Base-by-base conservation (phyloP, 1,140 invertebrate species). In the Drosophila sulfurigaster region DNA sequence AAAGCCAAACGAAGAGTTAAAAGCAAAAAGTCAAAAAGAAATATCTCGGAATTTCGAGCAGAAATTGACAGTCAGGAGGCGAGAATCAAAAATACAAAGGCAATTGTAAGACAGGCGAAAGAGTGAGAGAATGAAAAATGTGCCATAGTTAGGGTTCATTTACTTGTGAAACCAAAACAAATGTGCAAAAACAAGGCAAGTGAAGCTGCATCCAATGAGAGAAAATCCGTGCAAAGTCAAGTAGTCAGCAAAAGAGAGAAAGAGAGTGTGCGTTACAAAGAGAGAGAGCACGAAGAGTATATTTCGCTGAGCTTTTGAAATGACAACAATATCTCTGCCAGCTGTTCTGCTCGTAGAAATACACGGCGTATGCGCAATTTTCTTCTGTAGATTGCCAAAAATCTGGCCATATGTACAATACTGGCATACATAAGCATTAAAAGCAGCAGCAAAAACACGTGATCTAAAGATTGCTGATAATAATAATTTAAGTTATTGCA, bases 141-240 rank as follows among this genome's bases (percentile, higher is more conserved):
- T 69, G 69, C 57, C 51, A 59, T 32, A 77, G 35, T 74, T 79
- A 46, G 68, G 79, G 75, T 86, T 86, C 82, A 87, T 87, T 87
- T 81, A 81, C 75, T 81, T 86, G 32, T n/a, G n/a, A 68, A 66
- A 49, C 30, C 48, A 69, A 64, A 62, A 72, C 52, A 65, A 63
- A 65, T 69, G 38, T 25, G 28, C 51, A 67, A 69, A 48, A 38
- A 30, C 71, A 70, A 59, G 38, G 30, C 64, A 51, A 7, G 51
- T 60, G 62, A 60, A 70, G 43, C 32, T 8, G 25, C 52, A 16
- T 35, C 49, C 5, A 54, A 38, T 38, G 35, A 62, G 46, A 68
- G 25, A 10, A 38, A 3, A 32, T 32, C 30, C 6, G 7, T 32
- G 30, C 30, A 38, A 38, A 38, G 35, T 10, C 1, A 38, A 10